phyloP scores from a whole-genome alignment of 1,140 invertebrate species.

The Drosophila malerkotliana region DNA sequence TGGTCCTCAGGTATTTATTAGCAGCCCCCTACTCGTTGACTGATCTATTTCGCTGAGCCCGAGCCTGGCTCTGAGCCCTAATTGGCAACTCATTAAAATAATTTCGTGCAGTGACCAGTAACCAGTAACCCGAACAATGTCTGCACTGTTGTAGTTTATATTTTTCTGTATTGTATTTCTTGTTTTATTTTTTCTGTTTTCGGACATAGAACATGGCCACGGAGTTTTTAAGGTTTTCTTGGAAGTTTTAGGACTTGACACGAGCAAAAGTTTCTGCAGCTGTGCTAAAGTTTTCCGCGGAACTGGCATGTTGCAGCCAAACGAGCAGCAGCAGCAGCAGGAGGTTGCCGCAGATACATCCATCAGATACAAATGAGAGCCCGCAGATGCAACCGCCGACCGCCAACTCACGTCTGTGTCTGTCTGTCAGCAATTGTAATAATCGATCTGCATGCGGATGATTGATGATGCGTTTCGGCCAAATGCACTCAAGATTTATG shows the following conservation, averaged over 20 bases:
- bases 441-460: slow-evolving; percentile 73
- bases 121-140: slow-evolving; percentile 56
- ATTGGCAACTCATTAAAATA: slow-evolving; percentile 79
- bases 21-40: slow-evolving; percentile 30
- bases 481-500: slow-evolving; percentile 66
- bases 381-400: slow-evolving; percentile 64
- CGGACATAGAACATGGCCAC: slow-evolving; percentile 61
- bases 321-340: slow-evolving; percentile 51
- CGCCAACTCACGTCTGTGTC: slow-evolving; percentile 31
- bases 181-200: slow-evolving; percentile 18
- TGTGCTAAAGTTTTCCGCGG: slow-evolving; percentile 57
- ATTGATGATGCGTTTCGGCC: slow-evolving; percentile 63
- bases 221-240: slow-evolving; percentile 57
- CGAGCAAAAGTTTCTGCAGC: slow-evolving; percentile 57
- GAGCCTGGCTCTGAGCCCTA: slow-evolving; percentile 23
- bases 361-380: slow-evolving; percentile 76
- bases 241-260: slow-evolving; percentile 77
- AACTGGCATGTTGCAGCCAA: slow-evolving; percentile 39
- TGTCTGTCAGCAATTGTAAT: slow-evolving; percentile 77
- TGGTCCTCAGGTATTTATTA: slow-evolving; percentile 61
- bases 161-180: not conserved
- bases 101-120: slow-evolving; percentile 55
- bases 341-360: slow-evolving; percentile 67
- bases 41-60: slow-evolving; percentile 59
- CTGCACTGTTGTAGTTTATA: slow-evolving; percentile 2